phyloP scores from a whole-genome alignment of 2,113 vertebrate species.

The Mustela nigripes region DNA sequence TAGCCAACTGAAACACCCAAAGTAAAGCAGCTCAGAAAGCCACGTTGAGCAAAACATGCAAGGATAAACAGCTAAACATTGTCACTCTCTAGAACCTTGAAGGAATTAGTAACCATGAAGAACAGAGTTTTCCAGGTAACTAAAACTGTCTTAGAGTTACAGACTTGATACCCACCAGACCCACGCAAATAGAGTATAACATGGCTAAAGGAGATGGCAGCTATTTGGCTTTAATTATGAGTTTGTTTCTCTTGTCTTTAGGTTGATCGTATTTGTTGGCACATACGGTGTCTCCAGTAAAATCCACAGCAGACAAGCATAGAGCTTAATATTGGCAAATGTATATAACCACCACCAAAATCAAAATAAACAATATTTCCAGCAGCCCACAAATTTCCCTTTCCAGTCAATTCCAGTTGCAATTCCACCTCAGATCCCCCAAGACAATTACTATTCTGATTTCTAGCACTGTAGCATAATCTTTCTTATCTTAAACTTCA shows the following conservation, averaged over 20 bases:
- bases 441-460: neutral
- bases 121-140: neutral
- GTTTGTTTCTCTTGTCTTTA: neutral
- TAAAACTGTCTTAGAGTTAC: neutral
- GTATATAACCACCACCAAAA: neutral
- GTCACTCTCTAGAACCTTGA: neutral
- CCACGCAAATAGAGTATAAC: neutral
- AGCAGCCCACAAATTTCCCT: neutral
- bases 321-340: neutral
- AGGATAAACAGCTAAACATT: neutral
- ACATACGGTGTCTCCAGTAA: neutral
- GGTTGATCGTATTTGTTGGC: neutral
- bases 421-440: neutral
- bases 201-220: neutral
- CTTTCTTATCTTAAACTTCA: slow-evolving; percentile 15
- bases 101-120: neutral
- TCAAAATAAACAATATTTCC: slow-evolving; percentile 37
- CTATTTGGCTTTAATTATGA: neutral
- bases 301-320: neutral
- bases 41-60: neutral
- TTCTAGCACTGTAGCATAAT: neutral
- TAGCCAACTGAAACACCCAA: slow-evolving; percentile 5
- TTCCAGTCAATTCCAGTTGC: neutral
- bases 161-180: neutral
- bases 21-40: slow-evolving; percentile 6